phyloP scores from a whole-genome alignment of 2,113 vertebrate genomes.

The Heterotis niloticus region DNA sequence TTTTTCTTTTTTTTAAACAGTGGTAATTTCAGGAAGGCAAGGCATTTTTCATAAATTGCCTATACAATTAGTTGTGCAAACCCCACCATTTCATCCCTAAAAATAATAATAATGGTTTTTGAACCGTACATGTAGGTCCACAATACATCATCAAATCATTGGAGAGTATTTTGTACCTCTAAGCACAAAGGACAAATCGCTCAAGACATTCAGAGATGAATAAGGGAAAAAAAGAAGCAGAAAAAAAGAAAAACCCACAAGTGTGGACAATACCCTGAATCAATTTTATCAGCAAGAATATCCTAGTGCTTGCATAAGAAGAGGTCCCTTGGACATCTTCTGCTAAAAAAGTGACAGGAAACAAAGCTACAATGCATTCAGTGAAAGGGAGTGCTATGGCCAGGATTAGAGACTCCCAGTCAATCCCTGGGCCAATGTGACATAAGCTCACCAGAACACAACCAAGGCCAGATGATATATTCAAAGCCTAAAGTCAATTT shows the following conservation, averaged over 20 bases:
- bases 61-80: neutral
- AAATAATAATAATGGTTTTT: slow-evolving; percentile 1
- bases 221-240: too few relatives aligned
- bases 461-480: too few relatives aligned
- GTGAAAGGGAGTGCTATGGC: too few relatives aligned
- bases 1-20: too few relatives aligned
- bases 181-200: neutral
- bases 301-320: neutral
- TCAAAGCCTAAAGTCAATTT: too few relatives aligned
- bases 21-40: slow-evolving; percentile 30
- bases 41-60: slow-evolving; percentile 28
- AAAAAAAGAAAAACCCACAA: neutral
- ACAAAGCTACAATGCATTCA: too few relatives aligned
- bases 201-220: too few relatives aligned
- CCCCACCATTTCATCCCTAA: neutral
- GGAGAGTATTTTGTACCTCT: neutral
- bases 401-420: too few relatives aligned
- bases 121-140: neutral
- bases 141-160: neutral
- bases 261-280: neutral
- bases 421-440: too few relatives aligned
- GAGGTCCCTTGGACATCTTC: too few relatives aligned
- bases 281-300: neutral
- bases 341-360: too few relatives aligned
- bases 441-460: too few relatives aligned